Base-by-base conservation (phyloP, 2,888 invertebrate genomes). In the Fragum whitleyi region DNA sequence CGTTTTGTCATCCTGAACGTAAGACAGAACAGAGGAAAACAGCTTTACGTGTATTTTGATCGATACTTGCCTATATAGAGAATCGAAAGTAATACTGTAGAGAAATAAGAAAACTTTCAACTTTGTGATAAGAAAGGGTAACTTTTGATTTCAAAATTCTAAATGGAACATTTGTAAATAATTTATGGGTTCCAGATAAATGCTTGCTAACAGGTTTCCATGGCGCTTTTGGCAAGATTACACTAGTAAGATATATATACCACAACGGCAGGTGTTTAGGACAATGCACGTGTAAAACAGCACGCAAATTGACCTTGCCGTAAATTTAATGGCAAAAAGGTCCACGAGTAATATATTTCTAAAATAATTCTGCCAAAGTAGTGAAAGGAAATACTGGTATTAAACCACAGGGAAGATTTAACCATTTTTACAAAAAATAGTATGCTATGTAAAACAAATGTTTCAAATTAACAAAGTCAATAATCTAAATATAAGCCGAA, bases 101-200 rank as follows among this genome's bases (percentile, higher is more conserved):
- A n/a, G n/a, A n/a, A n/a, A n/a, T n/a, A n/a, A n/a, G n/a, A n/a
- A n/a, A n/a, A n/a, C n/a, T n/a, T n/a, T n/a, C n/a, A n/a, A n/a
- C n/a, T n/a, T n/a, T n/a, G n/a, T n/a, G n/a, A n/a, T 23, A 26
- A 59, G 7, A 14, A 26, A 59, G 28, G 16, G 23, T 26, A 9
- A 28, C 23, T 59, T 6, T 7, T 1, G 1, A 1, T 77, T 74
- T 77, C 77, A 36, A 36, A 36, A 74, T 74, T 72, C 75, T 68
- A 61, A 51, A 73, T 39, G 29, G 53, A 78, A 78, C 81, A 81
- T 81, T 81, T 77, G 81, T 78, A 81, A 81, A 74, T 75, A 42
- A 81, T 81, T 81, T 81, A 42, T 51, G 53, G 59, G 23, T 47
- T 69, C 9, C 16, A 53, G 29, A 71, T 78, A 68, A 75, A 81